Conservation (phyloP, 2,113 vertebrate species). For the Leptobrachium leishanense region DNA sequence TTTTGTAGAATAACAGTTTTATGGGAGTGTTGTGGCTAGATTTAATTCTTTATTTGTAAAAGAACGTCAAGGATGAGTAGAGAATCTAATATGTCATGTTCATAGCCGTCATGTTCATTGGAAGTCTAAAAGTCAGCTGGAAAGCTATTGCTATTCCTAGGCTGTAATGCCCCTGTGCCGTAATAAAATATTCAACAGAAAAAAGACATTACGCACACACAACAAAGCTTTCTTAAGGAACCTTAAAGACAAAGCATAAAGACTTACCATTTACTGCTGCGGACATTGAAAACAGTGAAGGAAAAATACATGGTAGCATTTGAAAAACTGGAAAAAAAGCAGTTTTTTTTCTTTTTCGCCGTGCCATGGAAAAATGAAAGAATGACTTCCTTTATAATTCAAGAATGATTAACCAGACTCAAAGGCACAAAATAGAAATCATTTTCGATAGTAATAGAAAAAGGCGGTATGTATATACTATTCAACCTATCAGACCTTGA, state of each 20-base stretch:
- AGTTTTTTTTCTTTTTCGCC: too few relatives aligned
- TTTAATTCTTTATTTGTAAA: conserved; percentile 19
- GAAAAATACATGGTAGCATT: too few relatives aligned
- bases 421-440: too few relatives aligned
- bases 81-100: conserved; percentile 26
- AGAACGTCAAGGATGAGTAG: neutral
- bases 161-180: conserved; percentile 10
- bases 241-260: neutral
- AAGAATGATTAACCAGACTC: too few relatives aligned
- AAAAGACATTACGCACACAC: neutral
- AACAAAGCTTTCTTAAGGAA: conserved; percentile 8
- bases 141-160: conserved; percentile 6
- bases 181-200: conserved; percentile 21
- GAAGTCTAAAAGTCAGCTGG: neutral
- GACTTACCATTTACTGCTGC: too few relatives aligned
- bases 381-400: too few relatives aligned
- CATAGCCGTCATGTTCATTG: conserved; percentile 17
- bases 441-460: too few relatives aligned
- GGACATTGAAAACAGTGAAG: too few relatives aligned
- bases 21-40: neutral
- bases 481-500: too few relatives aligned
- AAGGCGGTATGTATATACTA: too few relatives aligned
- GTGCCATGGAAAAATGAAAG: too few relatives aligned
- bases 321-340: too few relatives aligned
- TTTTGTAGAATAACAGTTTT: conserved; percentile 1